Conservation (phyloP, 2,113 vertebrate species). For the Lepus timidus region DNA sequence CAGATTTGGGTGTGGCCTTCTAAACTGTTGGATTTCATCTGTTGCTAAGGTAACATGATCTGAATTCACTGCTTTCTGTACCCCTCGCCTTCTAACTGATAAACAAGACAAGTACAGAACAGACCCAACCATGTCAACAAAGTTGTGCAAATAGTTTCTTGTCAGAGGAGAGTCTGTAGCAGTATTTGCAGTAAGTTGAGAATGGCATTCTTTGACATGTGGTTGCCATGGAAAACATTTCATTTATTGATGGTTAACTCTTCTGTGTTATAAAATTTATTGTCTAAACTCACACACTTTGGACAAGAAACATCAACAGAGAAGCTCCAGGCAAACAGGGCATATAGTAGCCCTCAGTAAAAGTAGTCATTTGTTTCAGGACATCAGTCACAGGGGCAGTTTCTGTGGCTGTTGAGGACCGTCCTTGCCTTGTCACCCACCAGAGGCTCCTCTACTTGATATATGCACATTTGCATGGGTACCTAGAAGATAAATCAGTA, state of each 20-base stretch:
- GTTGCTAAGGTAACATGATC: background rate
- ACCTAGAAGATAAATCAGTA: background rate
- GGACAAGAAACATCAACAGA: background rate
- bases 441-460: background rate
- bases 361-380: background rate
- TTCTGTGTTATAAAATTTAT: background rate
- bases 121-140: background rate
- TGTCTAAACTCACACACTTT: background rate
- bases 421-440: background rate
- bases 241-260: background rate
- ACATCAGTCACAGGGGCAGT: background rate
- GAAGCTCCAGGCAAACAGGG: background rate
- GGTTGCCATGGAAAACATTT: background rate
- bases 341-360: background rate
- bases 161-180: background rate
- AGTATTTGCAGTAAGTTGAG: background rate
- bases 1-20: background rate
- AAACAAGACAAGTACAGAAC: background rate
- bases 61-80: background rate
- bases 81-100: background rate
- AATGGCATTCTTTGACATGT: background rate
- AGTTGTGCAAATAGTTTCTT: background rate
- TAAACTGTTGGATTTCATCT: background rate
- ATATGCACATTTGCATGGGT: background rate
- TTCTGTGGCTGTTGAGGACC: background rate